Base-by-base conservation (phyloP, 64 coral and sea anemone genomes). In the Pocillopora damicornis region DNA sequence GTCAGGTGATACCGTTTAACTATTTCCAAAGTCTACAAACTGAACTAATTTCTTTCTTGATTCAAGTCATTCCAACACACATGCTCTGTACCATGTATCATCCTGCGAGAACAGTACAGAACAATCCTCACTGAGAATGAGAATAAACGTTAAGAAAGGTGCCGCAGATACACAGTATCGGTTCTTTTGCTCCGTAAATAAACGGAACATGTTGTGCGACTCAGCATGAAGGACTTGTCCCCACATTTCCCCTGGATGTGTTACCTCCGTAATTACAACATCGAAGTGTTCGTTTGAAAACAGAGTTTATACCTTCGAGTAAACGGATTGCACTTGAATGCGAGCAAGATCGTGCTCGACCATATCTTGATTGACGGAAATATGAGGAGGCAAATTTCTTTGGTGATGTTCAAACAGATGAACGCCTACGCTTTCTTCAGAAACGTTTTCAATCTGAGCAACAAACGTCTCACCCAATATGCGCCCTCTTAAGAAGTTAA, bases 201-300 rank as follows among this genome's bases (percentile, higher is more conserved):
- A 57, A 20, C 68, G 34, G 16, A 91, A 45, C 11, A 45, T 15
- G 68, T 14, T 56, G 4, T 13, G 36, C 8, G 60, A 60, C 25
- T 78, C 26, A 35, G 22, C 38, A 59, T 91, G 26, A 57, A 77
- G 0, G 16, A 51, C 30, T 87, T 91, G 89, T 14, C 22, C 73
- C 89, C 89, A 91, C 25, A 91, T 86, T 42, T 91, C 89, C 23
- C 89, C 81, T 61, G 89, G 78, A 51, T 82, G 74, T 37, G 65
- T 36, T 34, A 86, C 81, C 4, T 77, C 89, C 15, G 59, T 84
- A 13, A 91, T 38, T n/a, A 86, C 30, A 73, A 81, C 80, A 14
- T 73, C 79, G 23, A 90, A 90, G 11, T 91, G 80, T 22, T 68
- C 35, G 2, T 60, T 63, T 75, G 71, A 65, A 12, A 74, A 59